phyloP scores from a whole-genome alignment of 2,113 vertebrate genomes.

The Eleginops maclovinus region DNA sequence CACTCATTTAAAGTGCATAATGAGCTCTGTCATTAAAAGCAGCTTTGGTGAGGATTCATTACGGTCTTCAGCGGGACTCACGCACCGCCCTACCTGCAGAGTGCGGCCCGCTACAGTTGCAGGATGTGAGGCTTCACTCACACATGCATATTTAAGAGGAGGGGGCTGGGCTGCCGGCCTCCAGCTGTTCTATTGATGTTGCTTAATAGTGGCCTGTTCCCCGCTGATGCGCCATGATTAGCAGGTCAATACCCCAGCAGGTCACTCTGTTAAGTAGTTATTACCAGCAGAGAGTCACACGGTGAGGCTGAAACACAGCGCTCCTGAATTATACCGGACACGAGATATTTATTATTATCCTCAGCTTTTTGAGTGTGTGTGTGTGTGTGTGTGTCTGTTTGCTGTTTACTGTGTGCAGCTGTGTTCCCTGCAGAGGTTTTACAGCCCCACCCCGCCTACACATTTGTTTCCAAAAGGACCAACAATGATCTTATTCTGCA shows the following conservation, averaged over 20 bases:
- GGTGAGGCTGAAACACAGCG: conserved; percentile 29
- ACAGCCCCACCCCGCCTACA: conserved; percentile 20
- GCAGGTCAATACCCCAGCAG: conserved; percentile 76
- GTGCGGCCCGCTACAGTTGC: background rate
- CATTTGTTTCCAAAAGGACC: conserved; percentile 30
- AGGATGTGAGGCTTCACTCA: conserved; percentile 21
- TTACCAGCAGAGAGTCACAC: conserved; percentile 57
- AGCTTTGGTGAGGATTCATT: background rate
- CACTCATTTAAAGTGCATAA: background rate
- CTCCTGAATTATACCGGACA: no score
- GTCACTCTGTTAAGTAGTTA: conserved; percentile 71
- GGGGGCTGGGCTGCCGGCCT: conserved; percentile 41
- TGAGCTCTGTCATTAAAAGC: background rate
- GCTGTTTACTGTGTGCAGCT: conserved; percentile 37
- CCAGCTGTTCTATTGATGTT: conserved; percentile 74
- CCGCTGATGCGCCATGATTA: conserved; percentile 68
- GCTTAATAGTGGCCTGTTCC: conserved; percentile 43
- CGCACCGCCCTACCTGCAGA: background rate
- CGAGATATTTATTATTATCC: no score
- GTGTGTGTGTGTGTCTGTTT: conserved; percentile 10
- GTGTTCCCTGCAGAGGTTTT: conserved; percentile 37
- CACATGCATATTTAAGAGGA: conserved; percentile 50
- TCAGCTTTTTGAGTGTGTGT: no score
- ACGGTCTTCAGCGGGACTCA: background rate
- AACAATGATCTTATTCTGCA: conserved; percentile 35